These are phyloP conservation scores for Abramis brama DNA, from an alignment of 2,113 vertebrate genomes.

Conservation along the genomic window DNA sequence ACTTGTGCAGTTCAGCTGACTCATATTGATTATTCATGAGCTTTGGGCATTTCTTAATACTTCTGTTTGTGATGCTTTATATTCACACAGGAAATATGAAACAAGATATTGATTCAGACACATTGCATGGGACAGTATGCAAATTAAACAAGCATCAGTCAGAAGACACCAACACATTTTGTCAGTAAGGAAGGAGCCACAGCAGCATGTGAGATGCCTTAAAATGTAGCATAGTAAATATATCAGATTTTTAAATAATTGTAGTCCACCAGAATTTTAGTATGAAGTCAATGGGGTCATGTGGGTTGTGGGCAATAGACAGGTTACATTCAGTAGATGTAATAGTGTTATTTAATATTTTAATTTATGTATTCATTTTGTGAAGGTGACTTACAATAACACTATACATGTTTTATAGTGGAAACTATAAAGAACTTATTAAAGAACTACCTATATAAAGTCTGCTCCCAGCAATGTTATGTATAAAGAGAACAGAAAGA, in stretches of 20 bases:
- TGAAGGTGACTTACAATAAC: neutral
- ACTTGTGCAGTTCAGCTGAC: neutral
- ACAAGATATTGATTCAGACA: conserved; percentile 36
- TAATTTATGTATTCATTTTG: neutral
- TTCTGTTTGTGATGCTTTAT: conserved; percentile 29
- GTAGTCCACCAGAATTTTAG: neutral
- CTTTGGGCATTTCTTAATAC: conserved; percentile 37
- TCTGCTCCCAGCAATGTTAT: neutral
- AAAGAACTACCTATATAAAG: too few relatives aligned
- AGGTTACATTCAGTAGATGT: neutral
- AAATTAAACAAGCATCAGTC: conserved; percentile 13
- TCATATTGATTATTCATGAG: conserved; percentile 31
- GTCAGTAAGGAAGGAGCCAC: neutral
- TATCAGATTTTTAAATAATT: too few relatives aligned
- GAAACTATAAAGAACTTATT: neutral
- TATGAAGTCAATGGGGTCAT: neutral
- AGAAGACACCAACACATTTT: conserved; percentile 19
- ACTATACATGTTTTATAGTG: neutral
- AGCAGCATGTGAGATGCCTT: neutral
- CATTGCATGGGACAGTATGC: conserved; percentile 16
- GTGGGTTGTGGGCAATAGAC: neutral
- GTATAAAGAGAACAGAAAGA: neutral
- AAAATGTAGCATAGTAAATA: neutral
- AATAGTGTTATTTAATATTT: neutral
- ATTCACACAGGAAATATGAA: conserved; percentile 41